Percentiles rank a stretch among this genome's conserved stretches.
phyloP scores from a whole-genome alignment of 2,888 invertebrate species.

The Dasysyrphus albostriatus region DNA sequence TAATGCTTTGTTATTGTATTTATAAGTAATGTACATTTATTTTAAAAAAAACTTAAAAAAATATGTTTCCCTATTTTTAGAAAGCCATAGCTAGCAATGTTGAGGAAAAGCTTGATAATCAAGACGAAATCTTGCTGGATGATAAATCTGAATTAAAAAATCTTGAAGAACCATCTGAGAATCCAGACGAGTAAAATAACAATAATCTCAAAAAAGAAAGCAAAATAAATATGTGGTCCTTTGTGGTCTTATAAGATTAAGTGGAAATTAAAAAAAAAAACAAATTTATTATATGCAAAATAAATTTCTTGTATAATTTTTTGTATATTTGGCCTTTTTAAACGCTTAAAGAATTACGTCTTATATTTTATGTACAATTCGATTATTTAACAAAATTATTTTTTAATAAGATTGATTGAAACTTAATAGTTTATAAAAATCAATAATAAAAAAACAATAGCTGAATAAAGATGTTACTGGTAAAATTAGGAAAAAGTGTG shows the following conservation, averaged over 20 bases:
- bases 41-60: neutral
- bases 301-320: conserved; percentile 43
- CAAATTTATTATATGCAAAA: conserved; percentile 35
- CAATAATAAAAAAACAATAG: conserved; percentile 2
- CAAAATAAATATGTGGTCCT: conserved; percentile 56
- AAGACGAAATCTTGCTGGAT: conserved; percentile 47
- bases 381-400: neutral
- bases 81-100: conserved; percentile 67
- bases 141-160: conserved; percentile 54
- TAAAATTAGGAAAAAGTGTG: conserved; percentile 25
- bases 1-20: neutral
- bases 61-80: conserved; percentile 51
- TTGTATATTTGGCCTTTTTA: conserved; percentile 55
- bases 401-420: conserved; percentile 1
- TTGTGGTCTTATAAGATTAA: conserved; percentile 72
- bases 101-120: conserved; percentile 57
- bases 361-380: neutral
- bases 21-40: neutral
- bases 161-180: conserved; percentile 44
- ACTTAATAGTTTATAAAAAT: conserved; percentile 6
- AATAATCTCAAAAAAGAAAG: conserved; percentile 23
- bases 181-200: conserved; percentile 53
- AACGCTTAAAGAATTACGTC: conserved; percentile 9
- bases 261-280: conserved; percentile 32
- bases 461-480: conserved; percentile 48